Percentiles rank a stretch among this genome's conserved stretches.
Evolutionary conservation across 1,140 invertebrate species (phyloP).

Genomic region (Microplitis mediator): DNA sequence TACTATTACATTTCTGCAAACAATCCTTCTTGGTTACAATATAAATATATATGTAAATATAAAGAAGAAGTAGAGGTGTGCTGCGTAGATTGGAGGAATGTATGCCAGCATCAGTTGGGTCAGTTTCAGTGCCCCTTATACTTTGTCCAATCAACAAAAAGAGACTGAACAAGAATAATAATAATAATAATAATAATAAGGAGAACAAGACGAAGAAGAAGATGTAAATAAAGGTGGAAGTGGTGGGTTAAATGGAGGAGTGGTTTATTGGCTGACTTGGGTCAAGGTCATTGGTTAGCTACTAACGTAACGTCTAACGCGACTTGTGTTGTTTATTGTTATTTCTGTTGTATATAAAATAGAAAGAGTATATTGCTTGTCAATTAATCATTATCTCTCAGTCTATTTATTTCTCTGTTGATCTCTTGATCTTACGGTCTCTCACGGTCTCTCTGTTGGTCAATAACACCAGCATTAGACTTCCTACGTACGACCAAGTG

Average conservation of each 20-base stretch:
- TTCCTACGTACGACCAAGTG: constrained; percentile 28
- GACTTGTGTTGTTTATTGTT: background rate
- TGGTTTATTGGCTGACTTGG: constrained; percentile 42
- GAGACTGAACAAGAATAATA: no score
- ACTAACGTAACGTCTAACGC: constrained; percentile 5
- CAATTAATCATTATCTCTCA: no score
- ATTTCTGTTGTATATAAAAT: background rate
- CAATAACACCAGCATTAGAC: background rate
- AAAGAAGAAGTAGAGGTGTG: background rate
- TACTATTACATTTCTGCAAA: background rate
- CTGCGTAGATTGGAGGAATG: constrained; percentile 36
- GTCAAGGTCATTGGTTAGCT: constrained; percentile 43
- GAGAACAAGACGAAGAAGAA: no score
- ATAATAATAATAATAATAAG: no score
- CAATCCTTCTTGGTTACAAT: background rate
- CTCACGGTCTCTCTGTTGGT: no score
- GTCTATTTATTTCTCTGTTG: no score
- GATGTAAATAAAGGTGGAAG: no score
- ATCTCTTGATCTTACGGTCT: background rate
- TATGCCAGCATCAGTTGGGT: constrained; percentile 45
- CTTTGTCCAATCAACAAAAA: no score
- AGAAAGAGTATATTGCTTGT: no score
- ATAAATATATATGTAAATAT: background rate
- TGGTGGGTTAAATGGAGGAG: constrained; percentile 7
- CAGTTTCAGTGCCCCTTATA: constrained; percentile 24